Evolutionary conservation across 1,140 invertebrate species (phyloP).

Genomic region (Pseudomyrmex concolor): DNA sequence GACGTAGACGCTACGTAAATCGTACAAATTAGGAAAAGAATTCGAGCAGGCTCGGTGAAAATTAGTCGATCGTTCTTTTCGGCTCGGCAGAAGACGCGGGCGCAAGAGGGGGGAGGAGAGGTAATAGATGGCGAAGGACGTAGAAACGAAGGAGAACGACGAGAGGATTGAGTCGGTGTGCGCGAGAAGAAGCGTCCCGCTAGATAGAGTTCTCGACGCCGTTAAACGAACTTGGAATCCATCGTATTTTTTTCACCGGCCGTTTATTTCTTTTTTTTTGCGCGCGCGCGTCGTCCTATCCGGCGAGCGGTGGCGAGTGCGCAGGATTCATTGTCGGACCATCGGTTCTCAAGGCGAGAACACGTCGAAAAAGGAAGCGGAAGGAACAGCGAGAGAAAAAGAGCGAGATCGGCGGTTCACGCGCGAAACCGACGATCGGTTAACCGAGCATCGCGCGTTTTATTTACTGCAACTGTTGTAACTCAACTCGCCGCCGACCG

Average conservation of each 20-base stretch:
- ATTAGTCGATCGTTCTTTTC: slow-evolving; percentile 63
- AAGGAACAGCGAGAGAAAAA: background rate
- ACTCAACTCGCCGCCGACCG: slow-evolving; percentile 30
- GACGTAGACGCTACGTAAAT: slow-evolving; percentile 58
- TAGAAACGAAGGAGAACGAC: slow-evolving; percentile 3
- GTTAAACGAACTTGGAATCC: slow-evolving; percentile 71
- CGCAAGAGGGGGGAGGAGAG: background rate
- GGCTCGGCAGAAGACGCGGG: slow-evolving; percentile 14
- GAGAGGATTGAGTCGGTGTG: background rate
- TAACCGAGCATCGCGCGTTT: slow-evolving; percentile 58
- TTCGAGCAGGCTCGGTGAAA: slow-evolving; percentile 54
- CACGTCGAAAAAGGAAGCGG: background rate
- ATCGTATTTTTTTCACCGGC: slow-evolving; percentile 71
- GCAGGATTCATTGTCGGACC: slow-evolving; percentile 73
- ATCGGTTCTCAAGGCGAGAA: slow-evolving; percentile 31
- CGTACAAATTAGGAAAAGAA: slow-evolving; percentile 48
- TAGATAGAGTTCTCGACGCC: slow-evolving; percentile 68
- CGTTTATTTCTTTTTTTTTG: slow-evolving; percentile 63
- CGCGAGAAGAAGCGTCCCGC: slow-evolving; percentile 46
- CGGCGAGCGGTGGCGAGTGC: too few relatives aligned
- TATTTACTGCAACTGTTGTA: slow-evolving; percentile 62
- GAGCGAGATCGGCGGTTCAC: background rate
- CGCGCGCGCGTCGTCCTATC: slow-evolving; percentile 7
- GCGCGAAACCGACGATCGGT: too few relatives aligned
- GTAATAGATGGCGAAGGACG: slow-evolving; percentile 25